Evolutionary conservation across 2,113 vertebrate species (phyloP).

Genomic region (Myocastor coypus): DNA sequence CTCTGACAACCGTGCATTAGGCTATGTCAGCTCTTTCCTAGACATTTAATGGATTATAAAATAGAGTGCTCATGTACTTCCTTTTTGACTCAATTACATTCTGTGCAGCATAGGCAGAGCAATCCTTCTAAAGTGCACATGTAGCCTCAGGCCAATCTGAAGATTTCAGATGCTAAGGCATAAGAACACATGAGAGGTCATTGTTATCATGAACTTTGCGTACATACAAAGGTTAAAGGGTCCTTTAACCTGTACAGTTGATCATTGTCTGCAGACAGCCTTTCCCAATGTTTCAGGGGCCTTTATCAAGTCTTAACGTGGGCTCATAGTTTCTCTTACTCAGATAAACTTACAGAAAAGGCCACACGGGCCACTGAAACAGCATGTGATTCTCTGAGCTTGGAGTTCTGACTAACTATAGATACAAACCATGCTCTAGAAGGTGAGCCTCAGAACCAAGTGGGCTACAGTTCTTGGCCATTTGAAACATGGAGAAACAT

Average conservation of each 20-base stretch:
- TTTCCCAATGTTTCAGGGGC: not conserved
- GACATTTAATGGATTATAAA: slow-evolving; percentile 6
- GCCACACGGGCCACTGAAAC: not conserved
- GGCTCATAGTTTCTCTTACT: not conserved
- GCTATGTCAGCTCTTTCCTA: not conserved
- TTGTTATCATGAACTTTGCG: not conserved
- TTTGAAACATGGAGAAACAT: not conserved
- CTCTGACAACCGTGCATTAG: not conserved
- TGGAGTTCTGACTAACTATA: not conserved
- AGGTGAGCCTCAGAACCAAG: not conserved
- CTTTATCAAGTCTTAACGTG: not conserved
- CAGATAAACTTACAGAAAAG: not conserved
- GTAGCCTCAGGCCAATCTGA: not conserved
- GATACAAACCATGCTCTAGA: not conserved
- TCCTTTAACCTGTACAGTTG: not conserved
- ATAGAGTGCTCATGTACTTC: not conserved
- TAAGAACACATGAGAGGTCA: not conserved
- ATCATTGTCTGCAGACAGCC: not conserved
- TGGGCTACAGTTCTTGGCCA: not conserved
- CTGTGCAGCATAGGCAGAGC: not conserved
- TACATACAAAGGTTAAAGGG: no score
- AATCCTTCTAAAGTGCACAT: not conserved
- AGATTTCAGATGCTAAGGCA: not conserved
- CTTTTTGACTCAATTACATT: not conserved
- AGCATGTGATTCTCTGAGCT: not conserved